A percentile compares a stretch with the other conserved stretches of the same genome.
These are phyloP conservation scores for Notothenia rossii DNA, from an alignment of 2,113 vertebrate genomes.

Conservation along the genomic window DNA sequence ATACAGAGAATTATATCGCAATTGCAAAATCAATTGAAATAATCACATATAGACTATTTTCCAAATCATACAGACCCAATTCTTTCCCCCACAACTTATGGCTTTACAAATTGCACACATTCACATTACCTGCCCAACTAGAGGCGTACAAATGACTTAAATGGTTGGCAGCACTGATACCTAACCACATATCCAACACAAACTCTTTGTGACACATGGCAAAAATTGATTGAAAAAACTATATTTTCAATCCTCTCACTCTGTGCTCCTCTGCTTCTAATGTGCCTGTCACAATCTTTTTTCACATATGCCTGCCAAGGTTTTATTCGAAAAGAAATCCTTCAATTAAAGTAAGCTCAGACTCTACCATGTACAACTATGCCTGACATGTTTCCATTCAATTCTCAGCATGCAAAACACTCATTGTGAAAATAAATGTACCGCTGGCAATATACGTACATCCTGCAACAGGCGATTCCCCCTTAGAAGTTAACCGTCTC, in stretches of 20 bases:
- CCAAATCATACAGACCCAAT: too few species aligned
- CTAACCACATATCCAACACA: not conserved
- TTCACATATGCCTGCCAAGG: not conserved
- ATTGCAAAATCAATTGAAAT: too few species aligned
- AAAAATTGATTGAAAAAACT: not conserved
- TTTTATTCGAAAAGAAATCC: not conserved
- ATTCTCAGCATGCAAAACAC: not conserved
- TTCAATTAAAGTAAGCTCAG: slow-evolving; percentile 2
- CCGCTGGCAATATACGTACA: not conserved
- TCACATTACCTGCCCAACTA: not conserved
- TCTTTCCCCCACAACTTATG: too few species aligned
- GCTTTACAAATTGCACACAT: not conserved
- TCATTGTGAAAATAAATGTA: not conserved
- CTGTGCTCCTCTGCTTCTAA: not conserved
- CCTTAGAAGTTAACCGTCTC: not conserved
- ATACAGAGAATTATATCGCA: too few species aligned
- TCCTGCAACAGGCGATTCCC: not conserved
- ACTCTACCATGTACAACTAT: not conserved
- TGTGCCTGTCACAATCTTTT: not conserved
- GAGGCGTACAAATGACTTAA: not conserved
- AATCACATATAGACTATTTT: too few species aligned
- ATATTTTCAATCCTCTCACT: not conserved
- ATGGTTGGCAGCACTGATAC: not conserved
- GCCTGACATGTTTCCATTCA: not conserved
- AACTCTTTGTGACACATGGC: not conserved